Evolutionary conservation across 2,888 invertebrate genomes (phyloP).

Genomic region (Cerastis rubricosa): DNA sequence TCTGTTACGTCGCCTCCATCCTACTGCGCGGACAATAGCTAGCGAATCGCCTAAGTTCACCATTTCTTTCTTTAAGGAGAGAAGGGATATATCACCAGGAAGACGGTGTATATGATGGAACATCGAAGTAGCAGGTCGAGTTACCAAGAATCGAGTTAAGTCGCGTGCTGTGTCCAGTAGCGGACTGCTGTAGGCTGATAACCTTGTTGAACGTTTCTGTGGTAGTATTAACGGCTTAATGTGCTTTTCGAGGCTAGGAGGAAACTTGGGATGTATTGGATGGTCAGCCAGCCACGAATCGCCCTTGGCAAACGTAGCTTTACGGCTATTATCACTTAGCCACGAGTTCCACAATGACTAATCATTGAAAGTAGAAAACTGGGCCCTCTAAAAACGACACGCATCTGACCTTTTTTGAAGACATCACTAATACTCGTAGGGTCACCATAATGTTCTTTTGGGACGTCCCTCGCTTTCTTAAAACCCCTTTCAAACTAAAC

Average conservation of each 20-base stretch:
- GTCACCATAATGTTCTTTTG: background rate
- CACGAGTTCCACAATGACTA: background rate
- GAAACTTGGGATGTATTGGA: background rate
- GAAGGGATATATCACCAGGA: too few relatives aligned
- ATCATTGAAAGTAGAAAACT: background rate
- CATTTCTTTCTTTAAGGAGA: too few relatives aligned
- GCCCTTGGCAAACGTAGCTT: background rate
- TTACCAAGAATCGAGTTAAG: too few relatives aligned
- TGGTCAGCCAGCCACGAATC: background rate
- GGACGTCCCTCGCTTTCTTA: background rate
- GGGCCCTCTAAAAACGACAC: background rate
- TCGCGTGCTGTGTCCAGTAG: too few relatives aligned
- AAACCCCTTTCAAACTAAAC: background rate
- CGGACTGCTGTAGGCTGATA: too few relatives aligned
- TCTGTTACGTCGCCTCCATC: too few relatives aligned
- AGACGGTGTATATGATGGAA: too few relatives aligned
- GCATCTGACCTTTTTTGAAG: background rate
- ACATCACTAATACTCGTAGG: background rate
- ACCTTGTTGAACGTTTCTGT: too few relatives aligned
- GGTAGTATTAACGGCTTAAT: background rate
- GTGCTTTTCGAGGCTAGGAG: background rate
- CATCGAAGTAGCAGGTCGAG: too few relatives aligned
- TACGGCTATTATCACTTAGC: background rate
- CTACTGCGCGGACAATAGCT: too few relatives aligned
- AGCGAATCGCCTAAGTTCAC: too few relatives aligned